These are phyloP conservation scores for Falco rusticolus DNA, from an alignment of 2,797 vertebrate genomes.

Conservation along the genomic window DNA sequence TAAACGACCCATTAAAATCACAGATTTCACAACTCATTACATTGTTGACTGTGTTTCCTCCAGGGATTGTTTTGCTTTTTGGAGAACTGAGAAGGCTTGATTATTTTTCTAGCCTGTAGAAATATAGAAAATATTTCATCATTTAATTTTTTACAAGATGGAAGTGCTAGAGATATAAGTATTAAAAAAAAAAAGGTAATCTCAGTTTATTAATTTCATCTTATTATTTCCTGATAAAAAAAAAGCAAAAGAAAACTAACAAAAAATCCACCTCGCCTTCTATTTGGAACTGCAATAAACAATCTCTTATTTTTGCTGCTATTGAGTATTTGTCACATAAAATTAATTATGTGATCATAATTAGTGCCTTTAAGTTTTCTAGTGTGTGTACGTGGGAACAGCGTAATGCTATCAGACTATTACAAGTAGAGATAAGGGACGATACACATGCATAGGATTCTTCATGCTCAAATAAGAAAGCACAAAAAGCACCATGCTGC, in stretches of 20 bases:
- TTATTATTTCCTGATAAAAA: background rate
- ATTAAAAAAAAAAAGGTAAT: background rate
- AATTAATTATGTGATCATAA: background rate
- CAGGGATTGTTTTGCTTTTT: conserved; percentile 9
- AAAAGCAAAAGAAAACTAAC: background rate
- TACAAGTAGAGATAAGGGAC: background rate
- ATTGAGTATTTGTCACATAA: background rate
- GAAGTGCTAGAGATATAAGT: background rate
- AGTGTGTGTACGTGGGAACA: background rate
- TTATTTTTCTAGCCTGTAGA: conserved; percentile 3
- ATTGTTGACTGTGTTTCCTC: conserved; percentile 29
- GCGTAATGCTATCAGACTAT: background rate
- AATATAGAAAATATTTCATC: background rate
- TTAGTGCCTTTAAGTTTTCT: background rate
- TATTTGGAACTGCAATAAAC: background rate
- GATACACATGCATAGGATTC: fast-evolving
- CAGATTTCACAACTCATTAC: conserved; percentile 36
- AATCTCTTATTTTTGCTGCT: background rate
- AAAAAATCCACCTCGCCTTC: fast-evolving
- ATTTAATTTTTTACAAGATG: background rate
- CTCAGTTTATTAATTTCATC: background rate
- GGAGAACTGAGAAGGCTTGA: background rate
- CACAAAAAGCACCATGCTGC: fast-evolving
- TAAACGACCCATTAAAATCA: background rate
- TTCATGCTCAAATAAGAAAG: background rate